Conservation (phyloP, 2,888 invertebrate genomes). For the Xylophagus ater region DNA sequence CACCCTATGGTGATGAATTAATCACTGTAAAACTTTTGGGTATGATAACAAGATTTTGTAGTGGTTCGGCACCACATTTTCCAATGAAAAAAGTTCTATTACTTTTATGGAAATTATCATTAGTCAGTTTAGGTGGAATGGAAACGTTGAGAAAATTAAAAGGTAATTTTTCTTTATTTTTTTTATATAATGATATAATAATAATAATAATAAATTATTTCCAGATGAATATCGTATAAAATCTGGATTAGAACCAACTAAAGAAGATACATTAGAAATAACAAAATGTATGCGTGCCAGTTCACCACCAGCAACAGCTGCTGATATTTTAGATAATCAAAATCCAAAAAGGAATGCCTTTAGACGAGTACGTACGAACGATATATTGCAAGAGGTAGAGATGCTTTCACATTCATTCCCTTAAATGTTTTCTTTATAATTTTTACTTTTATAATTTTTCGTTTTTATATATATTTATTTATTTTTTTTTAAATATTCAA, state of each 20-base stretch:
- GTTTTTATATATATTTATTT: too few relatives aligned
- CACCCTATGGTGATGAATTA: constrained; percentile 61
- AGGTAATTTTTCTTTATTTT: constrained; percentile 31
- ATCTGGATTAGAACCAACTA: constrained; percentile 60
- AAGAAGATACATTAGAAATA: constrained; percentile 92
- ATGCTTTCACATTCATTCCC: constrained; percentile 16
- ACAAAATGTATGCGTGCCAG: constrained; percentile 88
- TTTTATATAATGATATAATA: neutral
- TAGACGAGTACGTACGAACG: constrained; percentile 44
- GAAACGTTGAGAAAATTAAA: constrained; percentile 70
- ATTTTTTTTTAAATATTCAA: constrained; percentile 5
- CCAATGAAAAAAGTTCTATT: constrained; percentile 97
- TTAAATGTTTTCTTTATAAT: constrained; percentile 9
- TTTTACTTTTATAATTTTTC: constrained; percentile 6
- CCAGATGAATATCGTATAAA: constrained; percentile 49
- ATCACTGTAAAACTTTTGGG: constrained; percentile 80
- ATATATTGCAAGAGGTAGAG: constrained; percentile 22
- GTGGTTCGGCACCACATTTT: constrained; percentile 91
- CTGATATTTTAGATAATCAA: constrained; percentile 78
- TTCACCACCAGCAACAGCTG: constrained; percentile 87
- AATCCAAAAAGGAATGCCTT: constrained; percentile 66
- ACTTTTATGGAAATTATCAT: constrained; percentile 87
- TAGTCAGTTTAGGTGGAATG: constrained; percentile 87
- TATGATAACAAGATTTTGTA: constrained; percentile 95
- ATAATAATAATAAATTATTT: neutral